Base-by-base conservation (phyloP, 1,140 invertebrate genomes). In the Meloidogyne chitwoodi region DNA sequence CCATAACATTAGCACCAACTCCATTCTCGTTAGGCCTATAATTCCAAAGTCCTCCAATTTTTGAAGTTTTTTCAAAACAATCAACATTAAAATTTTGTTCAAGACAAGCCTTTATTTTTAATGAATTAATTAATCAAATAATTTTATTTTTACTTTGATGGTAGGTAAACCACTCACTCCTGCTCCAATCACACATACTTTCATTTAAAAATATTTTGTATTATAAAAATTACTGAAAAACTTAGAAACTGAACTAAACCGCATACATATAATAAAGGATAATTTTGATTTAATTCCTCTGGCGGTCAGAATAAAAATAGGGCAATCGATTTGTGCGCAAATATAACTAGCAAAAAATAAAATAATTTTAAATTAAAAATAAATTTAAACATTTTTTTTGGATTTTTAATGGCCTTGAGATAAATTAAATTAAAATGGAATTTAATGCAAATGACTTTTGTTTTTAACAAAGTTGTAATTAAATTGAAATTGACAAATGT, bases 21-120 rank as follows among this genome's bases (percentile, higher is more conserved):
- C 72, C 44, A 0, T 14, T 19, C 62, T 70, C 61, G 6, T 88
- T 81, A 10, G 88, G 87, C 27, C 87, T 41, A 77, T 89, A 91
- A 61, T 89, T 88, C 90, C 90, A 90, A 5, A 90, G 82, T 27
- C 90, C 90, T 8, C 90, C 90, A 44, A 90, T 83, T 75, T 89
- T 86, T 65, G 83, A 63, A 24, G 86, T 87, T 76, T 85, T 87
- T 77, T 90, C 90, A 75, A 88, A 90, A 79, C 89, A 90, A 0
- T 89, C 85, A 1, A 88, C 88, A 16, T 81, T 75, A 8, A 89
- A 70, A 11, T 83, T 86, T 63, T 89, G 88, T 66, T 90, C 89
- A 0, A 90, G 29, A 78, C 89, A 90, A n/a, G 82, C 81, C 78
- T 73, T 63, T 14, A 11, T 4, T 14, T 26, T 12, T 73, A 34